These are phyloP conservation scores for Zophobas atratus DNA, from an alignment of 1,140 invertebrate genomes.

Conservation along the genomic window DNA sequence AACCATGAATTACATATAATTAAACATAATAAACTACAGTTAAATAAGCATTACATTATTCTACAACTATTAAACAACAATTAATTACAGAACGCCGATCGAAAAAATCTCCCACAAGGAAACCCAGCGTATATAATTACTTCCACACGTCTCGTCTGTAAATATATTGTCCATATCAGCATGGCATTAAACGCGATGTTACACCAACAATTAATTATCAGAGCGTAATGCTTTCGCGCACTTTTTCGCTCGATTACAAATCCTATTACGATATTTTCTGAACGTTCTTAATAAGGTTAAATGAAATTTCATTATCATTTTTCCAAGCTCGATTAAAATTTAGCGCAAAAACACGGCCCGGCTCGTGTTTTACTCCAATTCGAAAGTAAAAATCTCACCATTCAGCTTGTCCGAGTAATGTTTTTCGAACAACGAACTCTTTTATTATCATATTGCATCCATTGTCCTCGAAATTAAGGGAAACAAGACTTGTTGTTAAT, in stretches of 20 bases:
- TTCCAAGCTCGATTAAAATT: neutral
- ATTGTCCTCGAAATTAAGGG: constrained; percentile 26
- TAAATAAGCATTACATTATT: too few relatives aligned
- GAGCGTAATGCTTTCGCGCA: constrained; percentile 35
- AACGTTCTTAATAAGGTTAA: constrained; percentile 17
- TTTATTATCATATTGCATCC: constrained; percentile 19
- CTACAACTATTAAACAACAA: too few relatives aligned
- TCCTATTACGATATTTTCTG: constrained; percentile 10
- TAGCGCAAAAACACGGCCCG: neutral
- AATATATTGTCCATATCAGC: too few relatives aligned
- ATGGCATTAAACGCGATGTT: neutral
- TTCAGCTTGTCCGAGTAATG: neutral
- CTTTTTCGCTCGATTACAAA: constrained; percentile 12
- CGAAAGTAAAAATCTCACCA: constrained; percentile 36
- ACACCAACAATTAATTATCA: constrained; percentile 17
- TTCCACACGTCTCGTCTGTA: too few relatives aligned
- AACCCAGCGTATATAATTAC: too few relatives aligned
- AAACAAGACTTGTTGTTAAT: neutral
- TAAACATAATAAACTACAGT: too few relatives aligned
- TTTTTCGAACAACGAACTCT: constrained; percentile 33
- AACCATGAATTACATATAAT: too few relatives aligned
- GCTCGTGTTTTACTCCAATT: neutral
- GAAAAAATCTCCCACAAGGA: too few relatives aligned
- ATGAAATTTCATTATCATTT: constrained; percentile 36
- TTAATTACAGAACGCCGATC: too few relatives aligned